Evolutionary conservation across 1,140 invertebrate genomes (phyloP), one percentile per base, ranked within the genome.

Genomic region (Diploscapter pachys): DNA sequence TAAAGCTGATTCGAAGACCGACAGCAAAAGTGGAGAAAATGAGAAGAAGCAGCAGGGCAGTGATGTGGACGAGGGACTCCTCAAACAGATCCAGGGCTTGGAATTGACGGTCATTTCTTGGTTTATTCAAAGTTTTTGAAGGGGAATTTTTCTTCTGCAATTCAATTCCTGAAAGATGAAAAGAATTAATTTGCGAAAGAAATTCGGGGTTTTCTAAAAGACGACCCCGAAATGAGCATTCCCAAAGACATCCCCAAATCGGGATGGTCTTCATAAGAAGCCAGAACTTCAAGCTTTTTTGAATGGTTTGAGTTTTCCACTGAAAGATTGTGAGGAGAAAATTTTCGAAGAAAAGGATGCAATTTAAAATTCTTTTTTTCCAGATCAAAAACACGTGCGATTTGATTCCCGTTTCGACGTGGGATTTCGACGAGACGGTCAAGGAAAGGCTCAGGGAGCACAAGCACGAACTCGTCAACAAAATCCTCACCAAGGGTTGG

Each of bases 371-470:
- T 13, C 53, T 56, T 57, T 11, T 9, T 69, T 63, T 53, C 31
- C 31, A 65, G 13, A 69, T 72, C 31, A 48, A 64, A 9, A 50
- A 13, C 6, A 54, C 59, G 8, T 49, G 48, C 9, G 51, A 77
- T 49, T 50, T 76, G 59, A 76, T 76, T 51, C 74, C 74, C 11
- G 11, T 64, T 48, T 9, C 9, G 5, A 77, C 63, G 50, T 76
- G 71, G 71, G 74, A 73, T 51, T 76, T 76, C 55, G 74, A 76
- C 62, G 74, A 76, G 13, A 50, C 31, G 5, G 55, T 71, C 9
- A 52, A 68, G 4, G 74, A 76, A 50, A 50, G 50, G 52, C 50
- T 76, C 8, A 13, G 56, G 8, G 55, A 76, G 55, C 55, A 53
- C 5, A 76, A 76, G 51, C 73, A 76, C 56, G 52, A 51, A 54